Evolutionary conservation across 2,797 vertebrate species (phyloP).

Genomic region (Syngnathus acus): DNA sequence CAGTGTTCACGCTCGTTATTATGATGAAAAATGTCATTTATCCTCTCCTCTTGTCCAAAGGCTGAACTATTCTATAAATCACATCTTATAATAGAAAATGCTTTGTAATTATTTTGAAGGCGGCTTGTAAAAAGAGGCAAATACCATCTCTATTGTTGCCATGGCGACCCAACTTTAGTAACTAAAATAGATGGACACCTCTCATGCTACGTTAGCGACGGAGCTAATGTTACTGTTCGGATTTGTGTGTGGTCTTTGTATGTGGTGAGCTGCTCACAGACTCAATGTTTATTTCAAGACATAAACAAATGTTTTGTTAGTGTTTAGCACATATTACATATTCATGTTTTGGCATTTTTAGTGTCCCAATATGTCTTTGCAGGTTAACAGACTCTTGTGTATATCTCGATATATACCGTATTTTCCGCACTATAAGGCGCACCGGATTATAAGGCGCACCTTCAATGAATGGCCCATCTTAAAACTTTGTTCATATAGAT

Average conservation of each 20-base stretch:
- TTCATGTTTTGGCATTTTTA: not conserved
- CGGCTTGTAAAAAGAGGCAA: not conserved
- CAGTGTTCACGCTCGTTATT: not conserved
- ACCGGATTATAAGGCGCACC: too few relatives aligned
- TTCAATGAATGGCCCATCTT: too few relatives aligned
- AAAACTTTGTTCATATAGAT: too few relatives aligned
- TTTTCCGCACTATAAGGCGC: too few relatives aligned
- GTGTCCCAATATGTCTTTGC: not conserved
- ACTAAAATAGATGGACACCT: not conserved
- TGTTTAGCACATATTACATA: not conserved
- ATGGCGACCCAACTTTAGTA: not conserved
- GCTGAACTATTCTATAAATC: not conserved
- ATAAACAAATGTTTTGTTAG: not conserved
- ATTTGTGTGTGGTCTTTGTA: not conserved
- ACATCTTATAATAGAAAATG: not conserved
- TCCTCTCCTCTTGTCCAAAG: not conserved
- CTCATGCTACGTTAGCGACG: not conserved
- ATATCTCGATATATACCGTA: too few relatives aligned
- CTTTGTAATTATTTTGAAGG: not conserved
- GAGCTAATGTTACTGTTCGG: too few relatives aligned
- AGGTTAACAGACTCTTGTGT: not conserved
- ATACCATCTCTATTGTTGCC: not conserved
- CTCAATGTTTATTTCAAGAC: constrained; percentile 1
- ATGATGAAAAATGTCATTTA: not conserved
- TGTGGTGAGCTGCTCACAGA: not conserved